phyloP scores from a whole-genome alignment of 2,797 vertebrate species.

The Lutjanus argentimaculatus region DNA sequence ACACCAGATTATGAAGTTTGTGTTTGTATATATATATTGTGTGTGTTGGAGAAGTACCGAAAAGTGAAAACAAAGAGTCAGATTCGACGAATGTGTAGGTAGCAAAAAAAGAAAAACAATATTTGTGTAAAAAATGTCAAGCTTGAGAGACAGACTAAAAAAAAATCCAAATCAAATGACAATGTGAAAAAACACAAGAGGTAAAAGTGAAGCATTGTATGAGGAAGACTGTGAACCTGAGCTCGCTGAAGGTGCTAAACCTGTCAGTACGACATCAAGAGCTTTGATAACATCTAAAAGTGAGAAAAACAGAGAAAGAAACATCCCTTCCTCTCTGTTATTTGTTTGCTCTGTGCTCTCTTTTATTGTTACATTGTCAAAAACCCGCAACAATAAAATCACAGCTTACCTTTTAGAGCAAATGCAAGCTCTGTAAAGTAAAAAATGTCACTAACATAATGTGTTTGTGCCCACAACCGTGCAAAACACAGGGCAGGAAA shows the following conservation, averaged over 20 bases:
- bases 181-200: slow-evolving; percentile 22
- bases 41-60: background rate
- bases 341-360: slow-evolving; percentile 38
- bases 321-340: slow-evolving; percentile 8
- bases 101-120: background rate
- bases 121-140: slow-evolving; percentile 13
- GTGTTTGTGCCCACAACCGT: slow-evolving; percentile 17
- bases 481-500: slow-evolving; percentile 33
- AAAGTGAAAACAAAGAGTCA: slow-evolving; percentile 27
- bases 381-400: slow-evolving; percentile 4
- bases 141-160: background rate
- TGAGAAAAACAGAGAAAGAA: slow-evolving; percentile 23
- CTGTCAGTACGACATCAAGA: slow-evolving; percentile 28
- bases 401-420: slow-evolving; percentile 44
- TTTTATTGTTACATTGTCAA: slow-evolving; percentile 43
- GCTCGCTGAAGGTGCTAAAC: slow-evolving; percentile 33
- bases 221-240: slow-evolving; percentile 35
- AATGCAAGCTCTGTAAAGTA: slow-evolving; percentile 25
- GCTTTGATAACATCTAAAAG: slow-evolving; percentile 41
- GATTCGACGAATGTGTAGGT: background rate
- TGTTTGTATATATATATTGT: background rate
- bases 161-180: background rate
- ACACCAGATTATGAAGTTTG: slow-evolving; percentile 16
- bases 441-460: slow-evolving; percentile 41
- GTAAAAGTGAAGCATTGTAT: slow-evolving; percentile 18